phyloP scores from a whole-genome alignment of 2,888 invertebrate species.

The Loripinus fragilis region DNA sequence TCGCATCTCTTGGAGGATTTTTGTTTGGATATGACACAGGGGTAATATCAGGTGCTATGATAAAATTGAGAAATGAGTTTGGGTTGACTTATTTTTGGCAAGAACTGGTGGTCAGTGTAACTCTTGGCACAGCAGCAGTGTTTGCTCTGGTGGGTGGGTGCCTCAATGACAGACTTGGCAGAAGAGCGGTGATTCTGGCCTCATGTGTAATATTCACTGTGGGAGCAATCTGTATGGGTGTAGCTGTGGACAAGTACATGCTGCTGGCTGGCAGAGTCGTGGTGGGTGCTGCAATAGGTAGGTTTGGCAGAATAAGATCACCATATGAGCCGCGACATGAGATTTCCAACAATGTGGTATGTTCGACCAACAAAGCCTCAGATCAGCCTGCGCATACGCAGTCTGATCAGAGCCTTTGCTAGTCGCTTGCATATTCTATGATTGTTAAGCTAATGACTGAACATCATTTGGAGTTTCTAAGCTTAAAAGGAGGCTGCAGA shows the following conservation, averaged over 20 bases:
- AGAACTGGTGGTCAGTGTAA: constrained; percentile 84
- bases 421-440: too few species aligned
- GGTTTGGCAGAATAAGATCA: too few species aligned
- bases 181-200: constrained; percentile 84
- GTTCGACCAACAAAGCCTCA: too few species aligned
- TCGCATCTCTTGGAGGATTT: constrained; percentile 85
- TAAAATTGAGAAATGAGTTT: constrained; percentile 82
- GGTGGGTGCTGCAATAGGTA: constrained; percentile 85
- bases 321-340: too few species aligned
- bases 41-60: constrained; percentile 85
- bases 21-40: constrained; percentile 86
- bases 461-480: too few species aligned
- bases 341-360: too few species aligned
- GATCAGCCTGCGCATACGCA: too few species aligned
- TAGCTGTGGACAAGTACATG: constrained; percentile 81
- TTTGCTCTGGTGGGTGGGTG: constrained; percentile 84
- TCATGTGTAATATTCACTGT: constrained; percentile 84
- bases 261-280: constrained; percentile 84
- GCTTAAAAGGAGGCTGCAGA: too few species aligned
- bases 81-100: constrained; percentile 83
- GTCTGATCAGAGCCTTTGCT: too few species aligned
- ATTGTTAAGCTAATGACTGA: too few species aligned
- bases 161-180: constrained; percentile 84
- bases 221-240: constrained; percentile 84
- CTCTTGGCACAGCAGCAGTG: constrained; percentile 84